Percentiles rank a stretch among this genome's conserved stretches.
Evolutionary conservation across 2,888 invertebrate genomes (phyloP).

Genomic region (Lobophora halterata): DNA sequence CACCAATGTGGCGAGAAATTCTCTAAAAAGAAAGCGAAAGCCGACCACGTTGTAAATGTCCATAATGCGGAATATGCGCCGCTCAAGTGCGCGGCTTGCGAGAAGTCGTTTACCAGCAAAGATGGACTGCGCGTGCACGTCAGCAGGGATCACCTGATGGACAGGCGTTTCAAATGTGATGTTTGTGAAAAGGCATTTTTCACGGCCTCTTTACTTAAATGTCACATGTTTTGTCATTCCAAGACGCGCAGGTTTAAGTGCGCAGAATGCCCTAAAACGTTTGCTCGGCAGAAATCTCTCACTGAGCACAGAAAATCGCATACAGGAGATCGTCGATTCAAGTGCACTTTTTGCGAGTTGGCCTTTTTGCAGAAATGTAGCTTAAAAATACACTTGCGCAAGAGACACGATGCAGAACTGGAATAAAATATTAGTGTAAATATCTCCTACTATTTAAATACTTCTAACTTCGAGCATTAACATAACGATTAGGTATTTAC

Average conservation of each 20-base stretch:
- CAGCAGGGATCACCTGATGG: conserved; percentile 50
- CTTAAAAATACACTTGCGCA: conserved; percentile 25
- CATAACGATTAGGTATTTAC: background rate
- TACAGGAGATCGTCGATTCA: conserved; percentile 29
- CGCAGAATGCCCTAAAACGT: conserved; percentile 36
- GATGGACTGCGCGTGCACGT: conserved; percentile 37
- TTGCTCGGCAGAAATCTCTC: conserved; percentile 34
- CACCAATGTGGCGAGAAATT: conserved; percentile 46
- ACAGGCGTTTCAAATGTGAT: conserved; percentile 38
- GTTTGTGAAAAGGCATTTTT: conserved; percentile 43
- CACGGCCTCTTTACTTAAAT: conserved; percentile 32
- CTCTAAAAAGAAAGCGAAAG: conserved; percentile 31
- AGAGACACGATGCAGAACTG: conserved; percentile 20
- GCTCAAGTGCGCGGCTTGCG: conserved; percentile 43
- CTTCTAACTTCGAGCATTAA: no score
- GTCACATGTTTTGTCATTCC: conserved; percentile 43
- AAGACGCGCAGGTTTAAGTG: conserved; percentile 35
- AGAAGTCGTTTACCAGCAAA: conserved; percentile 35
- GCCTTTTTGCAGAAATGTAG: conserved; percentile 36
- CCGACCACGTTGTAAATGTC: conserved; percentile 24
- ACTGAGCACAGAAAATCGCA: conserved; percentile 35
- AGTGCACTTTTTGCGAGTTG: conserved; percentile 43
- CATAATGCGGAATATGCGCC: conserved; percentile 26
- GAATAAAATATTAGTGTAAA: conserved; percentile 2
- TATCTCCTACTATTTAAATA: background rate